Conservation (phyloP, 2,113 vertebrate genomes). For the Myiopsitta monachus region DNA sequence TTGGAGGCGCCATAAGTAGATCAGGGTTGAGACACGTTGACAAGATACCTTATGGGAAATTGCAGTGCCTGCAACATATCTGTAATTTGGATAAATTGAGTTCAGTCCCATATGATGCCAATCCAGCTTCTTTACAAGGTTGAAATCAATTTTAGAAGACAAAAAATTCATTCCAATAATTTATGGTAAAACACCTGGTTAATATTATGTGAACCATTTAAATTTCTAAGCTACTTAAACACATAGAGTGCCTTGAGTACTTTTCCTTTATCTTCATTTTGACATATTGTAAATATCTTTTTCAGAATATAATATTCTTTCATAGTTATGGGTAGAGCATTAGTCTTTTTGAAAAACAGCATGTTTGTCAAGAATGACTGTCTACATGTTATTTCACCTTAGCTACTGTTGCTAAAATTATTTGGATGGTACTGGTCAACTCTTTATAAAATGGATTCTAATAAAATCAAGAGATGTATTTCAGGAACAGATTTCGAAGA, state of each 20-base stretch:
- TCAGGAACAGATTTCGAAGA: neutral
- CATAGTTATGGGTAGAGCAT: neutral
- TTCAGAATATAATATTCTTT: slow-evolving; percentile 17
- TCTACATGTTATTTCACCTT: neutral
- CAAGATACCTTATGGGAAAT: slow-evolving; percentile 13
- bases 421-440: neutral
- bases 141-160: neutral
- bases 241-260: neutral
- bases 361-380: neutral
- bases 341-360: slow-evolving; percentile 36
- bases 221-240: neutral
- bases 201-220: neutral
- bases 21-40: neutral
- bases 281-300: neutral
- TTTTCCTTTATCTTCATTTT: slow-evolving; percentile 20
- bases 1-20: slow-evolving; percentile 4
- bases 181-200: neutral
- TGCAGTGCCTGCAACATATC: neutral
- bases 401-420: neutral
- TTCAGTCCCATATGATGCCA: neutral
- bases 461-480: slow-evolving; percentile 1
- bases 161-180: neutral
- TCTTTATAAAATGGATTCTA: neutral
- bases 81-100: slow-evolving; percentile 24
- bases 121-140: neutral